Base-by-base conservation (phyloP, 2,113 vertebrate genomes). In the Oncorhynchus clarkii region DNA sequence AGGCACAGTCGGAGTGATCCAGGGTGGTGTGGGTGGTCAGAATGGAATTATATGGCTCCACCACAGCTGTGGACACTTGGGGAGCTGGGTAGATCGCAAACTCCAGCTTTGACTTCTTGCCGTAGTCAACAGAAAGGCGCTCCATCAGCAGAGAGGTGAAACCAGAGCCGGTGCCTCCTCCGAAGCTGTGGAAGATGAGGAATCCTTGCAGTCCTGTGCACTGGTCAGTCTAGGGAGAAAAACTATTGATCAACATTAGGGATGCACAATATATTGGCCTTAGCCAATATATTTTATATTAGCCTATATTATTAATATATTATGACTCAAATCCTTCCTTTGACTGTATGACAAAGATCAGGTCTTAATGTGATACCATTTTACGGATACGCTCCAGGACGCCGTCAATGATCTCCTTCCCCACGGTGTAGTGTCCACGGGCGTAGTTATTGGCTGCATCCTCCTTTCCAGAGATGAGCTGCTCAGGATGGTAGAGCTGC, bases 381-480 rank as follows among this genome's bases (percentile, higher is more conserved):
- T 95, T 96, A 72, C 93, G 91, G 76, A 96, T 79, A 1, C 94
- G 91, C 75, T 96, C 95, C 73, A 96, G 86, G 72, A 95, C 94
- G 0, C 92, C 80, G 73, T 96, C 91, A 5, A 95, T 94, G 62
- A 96, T 94, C 78, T 96, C 95, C 24, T 96, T 96, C 66, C 94
- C 94, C 24, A 96, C 88, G 0, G 94, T 95, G 87, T 96, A 96
- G 84, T 95, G 94, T 6, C 95, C 96, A n/a, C 92, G 92, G 51
- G 96, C 95, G 31, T 95, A 96, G 89, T 95, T 96, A 81, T 96
- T 97, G 48, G 95, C 96, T 48, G 96, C 95, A 78, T 97, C 96
- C 80, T 97, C 95, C 87, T 95, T 94, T 31, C 95, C 96, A 88
- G 95, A 95, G 80, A 97, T 95, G 79, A 97, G 91, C 66, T 96